Percentiles rank a stretch among this genome's conserved stretches.
These are phyloP conservation scores for Eupithecia abbreviata DNA, from an alignment of 2,888 invertebrate species.

Conservation along the genomic window DNA sequence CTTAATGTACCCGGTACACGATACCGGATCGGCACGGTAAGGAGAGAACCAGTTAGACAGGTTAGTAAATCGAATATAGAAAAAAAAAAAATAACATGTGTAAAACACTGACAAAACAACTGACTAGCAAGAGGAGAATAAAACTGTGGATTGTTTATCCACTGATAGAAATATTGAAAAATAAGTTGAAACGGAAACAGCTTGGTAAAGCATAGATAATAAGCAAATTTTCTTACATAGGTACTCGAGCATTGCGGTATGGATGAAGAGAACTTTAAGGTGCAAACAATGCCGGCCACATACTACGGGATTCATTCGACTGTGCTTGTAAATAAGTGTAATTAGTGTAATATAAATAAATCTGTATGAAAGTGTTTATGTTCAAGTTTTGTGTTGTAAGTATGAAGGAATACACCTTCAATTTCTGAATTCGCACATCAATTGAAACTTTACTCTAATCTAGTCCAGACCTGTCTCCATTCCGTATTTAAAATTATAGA, in stretches of 20 bases:
- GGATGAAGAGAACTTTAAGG: too few relatives aligned
- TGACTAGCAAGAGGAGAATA: not conserved
- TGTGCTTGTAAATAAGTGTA: too few relatives aligned
- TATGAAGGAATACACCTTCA: too few relatives aligned
- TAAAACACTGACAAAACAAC: too few relatives aligned
- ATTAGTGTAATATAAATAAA: too few relatives aligned
- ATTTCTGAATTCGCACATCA: not conserved
- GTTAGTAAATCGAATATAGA: not conserved
- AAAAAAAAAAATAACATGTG: not conserved
- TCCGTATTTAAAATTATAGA: not conserved
- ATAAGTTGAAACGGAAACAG: not conserved
- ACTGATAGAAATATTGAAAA: not conserved
- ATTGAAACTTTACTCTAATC: not conserved
- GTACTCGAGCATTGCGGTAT: too few relatives aligned
- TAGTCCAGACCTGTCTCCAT: not conserved
- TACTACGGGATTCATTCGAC: too few relatives aligned
- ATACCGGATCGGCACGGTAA: conserved; percentile 47
- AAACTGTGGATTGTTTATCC: not conserved
- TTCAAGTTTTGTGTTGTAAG: too few relatives aligned
- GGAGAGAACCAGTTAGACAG: not conserved
- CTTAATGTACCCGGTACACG: conserved; percentile 74
- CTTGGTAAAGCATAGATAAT: not conserved
- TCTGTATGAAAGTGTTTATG: too few relatives aligned
- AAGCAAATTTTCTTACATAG: too few relatives aligned
- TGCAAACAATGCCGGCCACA: too few relatives aligned